Evolutionary conservation across 2,113 vertebrate species (phyloP).

Genomic region (Tenrec ecaudatus): DNA sequence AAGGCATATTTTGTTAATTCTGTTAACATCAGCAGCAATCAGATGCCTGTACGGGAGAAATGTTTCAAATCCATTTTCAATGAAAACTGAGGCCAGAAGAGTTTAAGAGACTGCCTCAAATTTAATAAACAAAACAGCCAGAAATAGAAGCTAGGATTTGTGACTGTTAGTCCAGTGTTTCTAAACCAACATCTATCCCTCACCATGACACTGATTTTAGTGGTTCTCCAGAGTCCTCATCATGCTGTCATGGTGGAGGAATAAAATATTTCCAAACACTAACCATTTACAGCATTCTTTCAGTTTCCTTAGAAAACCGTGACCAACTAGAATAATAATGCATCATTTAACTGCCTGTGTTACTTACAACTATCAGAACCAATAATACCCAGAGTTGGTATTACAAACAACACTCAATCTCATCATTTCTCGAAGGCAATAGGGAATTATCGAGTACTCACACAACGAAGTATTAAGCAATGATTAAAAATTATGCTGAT

Average conservation of each 20-base stretch:
- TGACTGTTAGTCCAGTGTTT: constrained; percentile 30
- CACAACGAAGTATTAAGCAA: constrained; percentile 29
- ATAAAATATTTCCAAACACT: constrained; percentile 12
- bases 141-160: background rate
- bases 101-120: constrained; percentile 17
- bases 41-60: background rate
- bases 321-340: background rate
- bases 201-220: constrained; percentile 23
- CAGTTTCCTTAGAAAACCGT: background rate
- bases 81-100: constrained; percentile 59
- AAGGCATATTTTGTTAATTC: background rate
- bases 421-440: background rate
- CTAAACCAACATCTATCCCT: background rate
- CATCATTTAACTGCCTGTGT: background rate
- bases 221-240: background rate
- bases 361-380: constrained; percentile 20
- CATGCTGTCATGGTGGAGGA: constrained; percentile 22
- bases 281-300: constrained; percentile 24
- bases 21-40: background rate
- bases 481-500: background rate
- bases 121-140: constrained; percentile 19
- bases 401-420: background rate
- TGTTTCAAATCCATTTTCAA: constrained; percentile 49
- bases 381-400: background rate
- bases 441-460: background rate